Conservation (phyloP, 2,888 invertebrate genomes). For the Pyrocoelia pectoralis region DNA sequence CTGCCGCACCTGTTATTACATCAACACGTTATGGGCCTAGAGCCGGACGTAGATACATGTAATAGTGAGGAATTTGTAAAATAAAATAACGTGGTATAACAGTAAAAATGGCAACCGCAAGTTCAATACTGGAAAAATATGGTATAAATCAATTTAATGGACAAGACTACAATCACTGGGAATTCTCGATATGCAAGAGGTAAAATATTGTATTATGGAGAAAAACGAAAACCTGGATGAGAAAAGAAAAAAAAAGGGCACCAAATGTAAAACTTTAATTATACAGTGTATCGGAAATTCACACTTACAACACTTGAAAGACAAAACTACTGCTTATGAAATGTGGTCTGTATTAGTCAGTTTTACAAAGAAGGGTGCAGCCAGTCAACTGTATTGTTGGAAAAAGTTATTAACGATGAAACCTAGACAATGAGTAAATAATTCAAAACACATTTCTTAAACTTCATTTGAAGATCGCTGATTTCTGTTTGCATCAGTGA, state of each 20-base stretch:
- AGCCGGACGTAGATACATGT: no score
- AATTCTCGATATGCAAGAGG: conserved; percentile 34
- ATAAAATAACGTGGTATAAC: no score
- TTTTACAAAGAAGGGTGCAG: conserved; percentile 43
- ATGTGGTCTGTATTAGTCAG: conserved; percentile 44
- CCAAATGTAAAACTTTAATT: conserved; percentile 41
- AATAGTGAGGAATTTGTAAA: no score
- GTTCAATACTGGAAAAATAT: no score
- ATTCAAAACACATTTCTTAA: no score
- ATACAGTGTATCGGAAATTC: conserved; percentile 43
- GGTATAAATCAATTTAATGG: no score
- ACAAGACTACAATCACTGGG: conserved; percentile 34
- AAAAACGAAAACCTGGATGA: conserved; percentile 4
- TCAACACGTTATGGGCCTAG: no score
- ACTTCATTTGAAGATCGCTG: no score
- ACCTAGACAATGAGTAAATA: conserved; percentile 19
- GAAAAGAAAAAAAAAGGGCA: conserved; percentile 27
- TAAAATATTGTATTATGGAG: conserved; percentile 29
- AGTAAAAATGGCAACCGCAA: no score
- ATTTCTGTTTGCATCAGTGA: no score
- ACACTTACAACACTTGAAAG: conserved; percentile 44
- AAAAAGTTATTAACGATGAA: conserved; percentile 43
- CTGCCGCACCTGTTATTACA: no score
- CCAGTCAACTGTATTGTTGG: conserved; percentile 41
- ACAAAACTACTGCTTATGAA: conserved; percentile 38